These are phyloP conservation scores for Melanostoma scalare DNA, from an alignment of 2,888 invertebrate genomes.

Conservation along the genomic window DNA sequence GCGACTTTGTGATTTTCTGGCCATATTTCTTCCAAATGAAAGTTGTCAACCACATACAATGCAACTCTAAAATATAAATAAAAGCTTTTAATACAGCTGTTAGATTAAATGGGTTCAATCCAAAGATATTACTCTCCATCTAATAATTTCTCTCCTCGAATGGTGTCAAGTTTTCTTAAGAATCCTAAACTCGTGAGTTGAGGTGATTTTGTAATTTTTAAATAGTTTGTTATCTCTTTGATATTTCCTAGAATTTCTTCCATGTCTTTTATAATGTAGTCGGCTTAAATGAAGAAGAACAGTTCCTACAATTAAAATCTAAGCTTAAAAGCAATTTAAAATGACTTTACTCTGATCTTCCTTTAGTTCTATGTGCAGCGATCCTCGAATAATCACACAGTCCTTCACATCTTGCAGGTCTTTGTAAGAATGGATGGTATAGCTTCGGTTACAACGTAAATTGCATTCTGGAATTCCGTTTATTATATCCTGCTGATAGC, in stretches of 20 bases:
- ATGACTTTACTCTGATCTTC: constrained; percentile 75
- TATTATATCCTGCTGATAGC: constrained; percentile 74
- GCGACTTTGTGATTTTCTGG: constrained; percentile 81
- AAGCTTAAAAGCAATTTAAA: constrained; percentile 21
- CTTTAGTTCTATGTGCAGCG: constrained; percentile 84
- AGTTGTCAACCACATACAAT: constrained; percentile 86
- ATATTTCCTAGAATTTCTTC: constrained; percentile 85
- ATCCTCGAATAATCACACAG: constrained; percentile 88
- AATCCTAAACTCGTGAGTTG: constrained; percentile 86
- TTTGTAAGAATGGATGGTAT: constrained; percentile 71
- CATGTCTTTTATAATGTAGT: constrained; percentile 81
- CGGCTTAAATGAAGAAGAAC: constrained; percentile 70
- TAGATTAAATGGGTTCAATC: not conserved
- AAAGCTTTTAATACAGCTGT: not conserved
- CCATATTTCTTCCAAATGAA: constrained; percentile 86
- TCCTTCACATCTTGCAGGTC: constrained; percentile 83
- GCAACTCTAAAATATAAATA: constrained; percentile 80
- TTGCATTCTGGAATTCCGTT: constrained; percentile 72
- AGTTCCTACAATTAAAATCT: not conserved
- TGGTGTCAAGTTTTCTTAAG: constrained; percentile 85
- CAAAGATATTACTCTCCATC: constrained; percentile 75
- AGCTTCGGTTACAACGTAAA: constrained; percentile 75
- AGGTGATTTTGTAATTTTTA: constrained; percentile 86
- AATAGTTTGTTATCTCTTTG: constrained; percentile 85
- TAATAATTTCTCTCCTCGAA: constrained; percentile 83